Conservation (phyloP, 1,140 invertebrate genomes). For the Pachyrhynchus sulphureomaculatus region DNA sequence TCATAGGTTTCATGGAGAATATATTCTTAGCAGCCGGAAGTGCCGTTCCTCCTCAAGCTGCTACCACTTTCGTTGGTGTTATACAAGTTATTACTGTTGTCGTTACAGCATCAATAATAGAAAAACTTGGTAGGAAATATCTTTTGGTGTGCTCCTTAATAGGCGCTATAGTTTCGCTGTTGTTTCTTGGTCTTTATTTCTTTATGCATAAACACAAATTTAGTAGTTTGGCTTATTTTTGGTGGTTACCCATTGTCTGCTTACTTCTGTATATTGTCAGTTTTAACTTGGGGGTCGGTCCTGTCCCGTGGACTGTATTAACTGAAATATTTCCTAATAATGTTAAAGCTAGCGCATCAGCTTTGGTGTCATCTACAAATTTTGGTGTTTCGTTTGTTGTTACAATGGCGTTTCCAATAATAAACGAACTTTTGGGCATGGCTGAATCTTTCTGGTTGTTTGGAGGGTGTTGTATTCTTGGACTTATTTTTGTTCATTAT, state of each 20-base stretch:
- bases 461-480: slow-evolving; percentile 53
- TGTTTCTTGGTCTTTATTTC: slow-evolving; percentile 42
- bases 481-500: slow-evolving; percentile 58
- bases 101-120: slow-evolving; percentile 70
- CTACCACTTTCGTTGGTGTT: slow-evolving; percentile 74
- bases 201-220: slow-evolving; percentile 37
- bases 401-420: slow-evolving; percentile 68
- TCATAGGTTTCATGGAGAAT: slow-evolving; percentile 74
- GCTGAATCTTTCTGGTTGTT: slow-evolving; percentile 80
- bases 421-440: slow-evolving; percentile 61
- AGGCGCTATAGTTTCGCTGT: slow-evolving; percentile 54
- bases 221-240: slow-evolving; percentile 29
- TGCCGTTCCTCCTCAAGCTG: slow-evolving; percentile 55
- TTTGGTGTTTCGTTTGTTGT: slow-evolving; percentile 78
- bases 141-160: slow-evolving; percentile 68
- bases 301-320: slow-evolving; percentile 80
- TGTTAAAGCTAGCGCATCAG: slow-evolving; percentile 71
- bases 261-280: slow-evolving; percentile 39
- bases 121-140: slow-evolving; percentile 70
- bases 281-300: slow-evolving; percentile 65
- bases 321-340: slow-evolving; percentile 77
- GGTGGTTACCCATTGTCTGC: slow-evolving; percentile 42
- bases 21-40: slow-evolving; percentile 72
- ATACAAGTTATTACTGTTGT: slow-evolving; percentile 76
- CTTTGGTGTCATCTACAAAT: slow-evolving; percentile 70